Conservation (phyloP, 2,888 invertebrate genomes). For the Margaritifera margaritifera region DNA sequence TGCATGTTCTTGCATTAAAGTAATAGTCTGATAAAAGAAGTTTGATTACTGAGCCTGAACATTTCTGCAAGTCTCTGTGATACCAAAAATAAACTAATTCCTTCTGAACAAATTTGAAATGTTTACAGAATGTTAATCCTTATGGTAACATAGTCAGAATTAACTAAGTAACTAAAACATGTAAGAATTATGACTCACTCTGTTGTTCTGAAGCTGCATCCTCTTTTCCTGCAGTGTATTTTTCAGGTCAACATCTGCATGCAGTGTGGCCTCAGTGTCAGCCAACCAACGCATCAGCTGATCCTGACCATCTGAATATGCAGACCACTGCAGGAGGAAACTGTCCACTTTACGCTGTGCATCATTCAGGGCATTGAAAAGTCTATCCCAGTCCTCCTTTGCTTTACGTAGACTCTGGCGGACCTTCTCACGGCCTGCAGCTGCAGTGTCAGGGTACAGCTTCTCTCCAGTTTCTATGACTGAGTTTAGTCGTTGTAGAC, state of each 20-base stretch:
- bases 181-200: slow-evolving; percentile 71
- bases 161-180: background rate
- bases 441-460: slow-evolving; percentile 87
- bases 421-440: slow-evolving; percentile 89
- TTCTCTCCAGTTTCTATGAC: slow-evolving; percentile 91
- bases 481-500: slow-evolving; percentile 85
- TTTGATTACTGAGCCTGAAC: too few species aligned
- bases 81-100: too few species aligned
- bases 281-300: slow-evolving; percentile 85
- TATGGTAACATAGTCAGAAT: too few species aligned
- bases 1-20: too few species aligned
- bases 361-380: slow-evolving; percentile 81
- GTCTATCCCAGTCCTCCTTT: slow-evolving; percentile 74
- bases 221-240: slow-evolving; percentile 93
- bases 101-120: too few species aligned
- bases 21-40: too few species aligned
- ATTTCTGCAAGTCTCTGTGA: too few species aligned
- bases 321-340: slow-evolving; percentile 92
- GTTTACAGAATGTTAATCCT: too few species aligned
- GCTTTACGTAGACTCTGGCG: slow-evolving; percentile 80
- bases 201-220: slow-evolving; percentile 87
- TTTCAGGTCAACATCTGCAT: slow-evolving; percentile 86
- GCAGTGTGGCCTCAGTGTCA: slow-evolving; percentile 82
- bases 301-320: slow-evolving; percentile 89
- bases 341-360: slow-evolving; percentile 87